Evolutionary conservation across 2,888 invertebrate genomes (phyloP).

Genomic region (Dicyrtomina minuta): DNA sequence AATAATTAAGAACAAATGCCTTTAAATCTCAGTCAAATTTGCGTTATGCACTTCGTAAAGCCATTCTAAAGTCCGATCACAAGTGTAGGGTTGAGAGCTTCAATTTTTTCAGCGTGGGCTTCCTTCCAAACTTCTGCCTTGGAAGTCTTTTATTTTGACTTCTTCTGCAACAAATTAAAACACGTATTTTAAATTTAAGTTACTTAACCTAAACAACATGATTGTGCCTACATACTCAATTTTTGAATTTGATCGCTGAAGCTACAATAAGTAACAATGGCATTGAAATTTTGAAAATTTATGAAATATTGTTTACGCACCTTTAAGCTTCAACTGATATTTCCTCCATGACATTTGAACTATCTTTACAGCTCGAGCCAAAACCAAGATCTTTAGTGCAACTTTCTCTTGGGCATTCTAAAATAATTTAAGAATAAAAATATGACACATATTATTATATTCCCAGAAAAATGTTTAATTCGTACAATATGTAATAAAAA

Average conservation of each 20-base stretch:
- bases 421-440: conserved; percentile 2
- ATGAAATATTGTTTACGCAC: neutral
- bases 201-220: too few species aligned
- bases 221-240: neutral
- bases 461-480: neutral
- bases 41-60: too few species aligned
- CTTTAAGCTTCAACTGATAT: neutral
- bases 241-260: neutral
- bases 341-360: conserved; percentile 41
- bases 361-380: conserved; percentile 4
- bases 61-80: too few species aligned
- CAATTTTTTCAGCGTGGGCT: too few species aligned
- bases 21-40: too few species aligned
- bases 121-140: too few species aligned
- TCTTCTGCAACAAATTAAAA: too few species aligned
- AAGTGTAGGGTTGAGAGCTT: too few species aligned
- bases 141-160: too few species aligned
- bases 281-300: neutral
- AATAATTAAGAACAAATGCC: too few species aligned
- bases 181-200: too few species aligned
- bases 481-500: neutral
- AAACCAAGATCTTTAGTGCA: conserved; percentile 27
- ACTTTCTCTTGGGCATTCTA: conserved; percentile 24
- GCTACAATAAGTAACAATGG: neutral
- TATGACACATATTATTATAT: neutral